Conservation (phyloP, 2,797 vertebrate genomes). For the Saxicola maurus region DNA sequence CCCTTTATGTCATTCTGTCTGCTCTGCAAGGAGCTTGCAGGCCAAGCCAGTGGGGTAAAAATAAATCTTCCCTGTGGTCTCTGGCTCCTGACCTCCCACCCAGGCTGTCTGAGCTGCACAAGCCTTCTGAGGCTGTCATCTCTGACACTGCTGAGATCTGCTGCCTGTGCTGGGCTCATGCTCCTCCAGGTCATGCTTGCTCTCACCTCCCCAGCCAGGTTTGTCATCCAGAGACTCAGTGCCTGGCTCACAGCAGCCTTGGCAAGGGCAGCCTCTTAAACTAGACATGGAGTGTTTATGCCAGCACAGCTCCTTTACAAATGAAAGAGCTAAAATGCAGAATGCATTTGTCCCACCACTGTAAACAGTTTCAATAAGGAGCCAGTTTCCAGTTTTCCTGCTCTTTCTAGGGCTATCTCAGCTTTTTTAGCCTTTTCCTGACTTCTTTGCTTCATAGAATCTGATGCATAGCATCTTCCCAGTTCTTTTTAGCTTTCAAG, state of each 20-base stretch:
- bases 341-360: too few relatives aligned
- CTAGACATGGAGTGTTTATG: background rate
- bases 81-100: background rate
- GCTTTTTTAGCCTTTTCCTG: background rate
- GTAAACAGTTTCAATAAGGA: background rate
- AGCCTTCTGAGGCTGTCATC: background rate
- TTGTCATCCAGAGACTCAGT: background rate
- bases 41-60: background rate
- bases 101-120: background rate
- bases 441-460: background rate
- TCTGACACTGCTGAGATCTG: background rate
- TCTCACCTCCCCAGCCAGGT: background rate
- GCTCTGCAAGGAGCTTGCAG: background rate
- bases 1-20: background rate
- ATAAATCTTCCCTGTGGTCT: background rate
- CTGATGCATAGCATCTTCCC: background rate
- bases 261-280: background rate
- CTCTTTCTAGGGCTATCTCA: background rate
- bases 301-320: background rate
- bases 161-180: fast-evolving
- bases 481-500: background rate
- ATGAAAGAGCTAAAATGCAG: background rate
- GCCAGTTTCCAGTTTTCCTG: background rate
- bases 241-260: background rate
- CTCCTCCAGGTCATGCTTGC: background rate